phyloP scores from a whole-genome alignment of 23 tunicate genomes.

The Oikopleura vanhoeffeni region DNA sequence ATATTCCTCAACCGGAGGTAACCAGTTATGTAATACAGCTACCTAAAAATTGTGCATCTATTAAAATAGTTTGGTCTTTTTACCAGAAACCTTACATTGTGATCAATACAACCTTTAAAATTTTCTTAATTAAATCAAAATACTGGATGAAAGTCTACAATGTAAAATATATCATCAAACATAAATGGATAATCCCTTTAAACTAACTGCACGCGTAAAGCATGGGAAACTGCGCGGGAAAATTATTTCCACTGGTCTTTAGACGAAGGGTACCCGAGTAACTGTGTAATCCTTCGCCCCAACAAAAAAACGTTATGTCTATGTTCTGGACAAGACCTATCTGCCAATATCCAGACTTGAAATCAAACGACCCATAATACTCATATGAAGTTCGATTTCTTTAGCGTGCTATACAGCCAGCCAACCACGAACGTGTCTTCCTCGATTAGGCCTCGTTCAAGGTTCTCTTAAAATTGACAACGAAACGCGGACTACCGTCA shows the following conservation, averaged over 20 bases:
- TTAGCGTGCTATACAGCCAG: too few relatives aligned
- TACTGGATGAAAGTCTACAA: neutral
- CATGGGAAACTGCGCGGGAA: neutral
- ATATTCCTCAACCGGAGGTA: neutral
- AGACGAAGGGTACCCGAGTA: neutral
- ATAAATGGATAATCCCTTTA: neutral
- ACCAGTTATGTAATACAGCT: neutral
- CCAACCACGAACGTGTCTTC: too few relatives aligned
- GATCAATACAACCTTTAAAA: neutral
- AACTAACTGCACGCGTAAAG: neutral
- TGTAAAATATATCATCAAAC: neutral
- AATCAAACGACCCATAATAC: neutral
- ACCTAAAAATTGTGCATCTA: neutral
- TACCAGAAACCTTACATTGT: neutral
- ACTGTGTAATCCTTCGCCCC: neutral
- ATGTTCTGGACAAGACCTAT: neutral
- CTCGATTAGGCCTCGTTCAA: too few relatives aligned
- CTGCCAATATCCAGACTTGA: slow-evolving; percentile 8
- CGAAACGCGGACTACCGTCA: too few relatives aligned
- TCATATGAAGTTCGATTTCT: too few relatives aligned
- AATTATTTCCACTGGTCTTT: neutral
- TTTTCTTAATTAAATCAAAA: neutral
- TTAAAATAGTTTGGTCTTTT: neutral
- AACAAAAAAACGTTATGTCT: neutral
- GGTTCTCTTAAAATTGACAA: too few relatives aligned